Evolutionary conservation across 2,113 vertebrate species (phyloP).

Genomic region (Orycteropus afer): DNA sequence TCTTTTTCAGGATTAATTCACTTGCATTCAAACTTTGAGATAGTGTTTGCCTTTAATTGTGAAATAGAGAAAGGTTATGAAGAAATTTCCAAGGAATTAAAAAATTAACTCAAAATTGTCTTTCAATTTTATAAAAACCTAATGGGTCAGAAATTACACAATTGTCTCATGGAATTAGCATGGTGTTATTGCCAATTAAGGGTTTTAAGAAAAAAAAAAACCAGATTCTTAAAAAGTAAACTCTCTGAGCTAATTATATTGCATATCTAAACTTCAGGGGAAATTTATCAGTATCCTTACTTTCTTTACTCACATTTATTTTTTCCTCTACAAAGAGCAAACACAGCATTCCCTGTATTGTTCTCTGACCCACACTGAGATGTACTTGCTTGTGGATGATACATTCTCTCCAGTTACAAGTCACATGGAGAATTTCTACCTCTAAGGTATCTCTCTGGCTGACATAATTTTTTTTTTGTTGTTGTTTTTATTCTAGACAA

Average conservation of each 20-base stretch:
- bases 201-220: slow-evolving; percentile 13
- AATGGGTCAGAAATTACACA: neutral
- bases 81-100: slow-evolving; percentile 64
- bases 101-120: slow-evolving; percentile 61
- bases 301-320: neutral
- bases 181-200: neutral
- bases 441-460: neutral
- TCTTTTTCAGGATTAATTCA: slow-evolving; percentile 65
- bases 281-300: slow-evolving; percentile 13
- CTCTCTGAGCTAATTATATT: neutral
- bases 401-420: neutral
- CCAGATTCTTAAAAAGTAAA: slow-evolving; percentile 48
- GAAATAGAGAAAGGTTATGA: slow-evolving; percentile 57
- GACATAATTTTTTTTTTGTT: neutral
- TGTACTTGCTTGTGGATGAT: neutral
- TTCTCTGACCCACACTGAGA: neutral
- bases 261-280: neutral
- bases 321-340: slow-evolving; percentile 2
- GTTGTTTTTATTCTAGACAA: neutral
- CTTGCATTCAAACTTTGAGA: slow-evolving; percentile 63
- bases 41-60: slow-evolving; percentile 61
- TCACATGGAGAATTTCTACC: neutral
- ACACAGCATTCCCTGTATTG: neutral
- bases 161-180: neutral
- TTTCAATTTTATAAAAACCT: slow-evolving; percentile 42